phyloP scores from a whole-genome alignment of 2,797 vertebrate genomes.

The Schizothorax lantsangensis region DNA sequence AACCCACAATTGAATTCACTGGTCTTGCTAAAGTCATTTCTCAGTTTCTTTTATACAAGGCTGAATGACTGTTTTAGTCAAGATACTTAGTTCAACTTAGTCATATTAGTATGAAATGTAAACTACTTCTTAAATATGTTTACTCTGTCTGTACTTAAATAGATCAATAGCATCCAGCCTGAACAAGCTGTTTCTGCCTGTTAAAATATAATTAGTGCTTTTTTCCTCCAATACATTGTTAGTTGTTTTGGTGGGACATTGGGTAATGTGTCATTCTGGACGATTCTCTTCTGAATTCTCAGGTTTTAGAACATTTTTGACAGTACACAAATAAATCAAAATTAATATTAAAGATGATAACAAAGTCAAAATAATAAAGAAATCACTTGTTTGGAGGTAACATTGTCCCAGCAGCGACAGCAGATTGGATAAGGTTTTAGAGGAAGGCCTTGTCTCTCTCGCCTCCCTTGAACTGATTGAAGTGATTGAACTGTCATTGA shows the following conservation, averaged over 20 bases:
- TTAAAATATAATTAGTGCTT: not conserved
- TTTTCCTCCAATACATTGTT: not conserved
- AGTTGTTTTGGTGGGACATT: not conserved
- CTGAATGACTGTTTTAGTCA: not conserved
- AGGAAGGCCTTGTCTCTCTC: not conserved
- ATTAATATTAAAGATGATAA: not conserved
- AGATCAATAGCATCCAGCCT: not conserved
- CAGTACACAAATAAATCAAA: not conserved
- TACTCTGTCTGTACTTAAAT: not conserved
- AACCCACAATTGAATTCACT: slow-evolving; percentile 71
- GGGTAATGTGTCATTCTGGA: not conserved
- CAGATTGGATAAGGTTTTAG: not conserved
- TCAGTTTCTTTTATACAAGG: slow-evolving; percentile 34
- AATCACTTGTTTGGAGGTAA: not conserved
- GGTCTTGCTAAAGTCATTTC: slow-evolving; percentile 40
- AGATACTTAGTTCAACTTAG: slow-evolving; percentile 22
- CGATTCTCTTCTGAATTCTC: not conserved
- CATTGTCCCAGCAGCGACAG: not conserved
- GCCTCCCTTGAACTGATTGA: not conserved
- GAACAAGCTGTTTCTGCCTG: not conserved
- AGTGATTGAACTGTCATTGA: not conserved
- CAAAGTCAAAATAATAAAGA: not conserved
- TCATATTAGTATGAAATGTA: slow-evolving; percentile 24
- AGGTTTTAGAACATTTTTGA: not conserved
- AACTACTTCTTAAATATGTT: slow-evolving; percentile 9